Conservation (phyloP, 1,140 invertebrate genomes). For the Drosophila ananassae region DNA sequence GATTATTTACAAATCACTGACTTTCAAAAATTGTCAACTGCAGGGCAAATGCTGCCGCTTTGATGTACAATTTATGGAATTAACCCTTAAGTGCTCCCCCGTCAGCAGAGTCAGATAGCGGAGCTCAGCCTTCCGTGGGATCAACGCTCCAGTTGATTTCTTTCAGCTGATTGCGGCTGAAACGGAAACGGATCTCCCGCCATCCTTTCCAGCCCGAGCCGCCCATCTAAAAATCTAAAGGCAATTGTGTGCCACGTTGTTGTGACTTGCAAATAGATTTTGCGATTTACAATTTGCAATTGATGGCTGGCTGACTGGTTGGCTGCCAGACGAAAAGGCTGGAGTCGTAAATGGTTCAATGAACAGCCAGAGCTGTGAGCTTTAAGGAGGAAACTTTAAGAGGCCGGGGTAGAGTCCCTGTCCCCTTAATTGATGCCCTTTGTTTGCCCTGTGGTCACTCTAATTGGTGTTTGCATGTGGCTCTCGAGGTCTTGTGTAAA, state of each 20-base stretch:
- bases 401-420: slow-evolving; percentile 8
- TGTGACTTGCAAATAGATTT: slow-evolving; percentile 50
- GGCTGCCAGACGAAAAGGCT: background rate
- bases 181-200: slow-evolving; percentile 60
- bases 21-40: slow-evolving; percentile 83
- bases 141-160: slow-evolving; percentile 69
- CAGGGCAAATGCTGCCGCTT: slow-evolving; percentile 75
- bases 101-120: slow-evolving; percentile 60
- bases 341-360: background rate
- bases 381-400: slow-evolving; percentile 12
- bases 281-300: slow-evolving; percentile 44
- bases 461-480: slow-evolving; percentile 82
- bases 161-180: slow-evolving; percentile 73
- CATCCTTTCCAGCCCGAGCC: slow-evolving; percentile 19
- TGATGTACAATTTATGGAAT: slow-evolving; percentile 82
- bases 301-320: slow-evolving; percentile 27
- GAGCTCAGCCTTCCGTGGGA: slow-evolving; percentile 11
- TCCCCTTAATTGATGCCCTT: slow-evolving; percentile 74
- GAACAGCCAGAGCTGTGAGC: background rate
- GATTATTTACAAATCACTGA: slow-evolving; percentile 83
- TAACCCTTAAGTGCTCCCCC: slow-evolving; percentile 76
- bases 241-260: slow-evolving; percentile 60
- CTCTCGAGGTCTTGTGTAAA: slow-evolving; percentile 73
- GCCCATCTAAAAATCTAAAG: slow-evolving; percentile 6
- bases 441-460: slow-evolving; percentile 78